A percentile compares a stretch with the other conserved stretches of the same genome.
phyloP scores from a whole-genome alignment of 2,797 vertebrate species.

The Mastacembelus armatus region DNA sequence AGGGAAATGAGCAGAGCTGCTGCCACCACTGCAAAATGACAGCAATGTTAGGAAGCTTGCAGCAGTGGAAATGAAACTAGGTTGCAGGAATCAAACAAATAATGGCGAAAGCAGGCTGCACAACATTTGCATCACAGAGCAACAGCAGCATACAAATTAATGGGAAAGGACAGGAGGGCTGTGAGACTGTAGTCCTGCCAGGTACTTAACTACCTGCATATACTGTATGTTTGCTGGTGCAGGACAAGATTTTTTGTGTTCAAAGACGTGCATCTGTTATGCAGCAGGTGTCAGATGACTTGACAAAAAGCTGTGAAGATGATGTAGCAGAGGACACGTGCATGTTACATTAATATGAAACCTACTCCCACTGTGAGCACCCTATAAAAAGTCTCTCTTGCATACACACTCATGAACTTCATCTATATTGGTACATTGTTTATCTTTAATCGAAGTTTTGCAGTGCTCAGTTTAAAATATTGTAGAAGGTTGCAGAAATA shows the following conservation, averaged over 20 bases:
- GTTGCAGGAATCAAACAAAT: conserved; percentile 47
- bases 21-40: conserved; percentile 43
- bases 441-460: conserved; percentile 9
- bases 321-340: conserved; percentile 21
- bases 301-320: conserved; percentile 8
- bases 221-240: conserved; percentile 26
- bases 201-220: conserved; percentile 50
- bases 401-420: neutral
- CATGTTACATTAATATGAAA: neutral
- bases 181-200: conserved; percentile 25
- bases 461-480: conserved; percentile 26
- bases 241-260: conserved; percentile 7
- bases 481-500: conserved; percentile 15
- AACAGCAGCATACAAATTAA: neutral
- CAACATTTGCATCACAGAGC: conserved; percentile 23
- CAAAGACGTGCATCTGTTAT: neutral
- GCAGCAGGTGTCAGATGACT: too few relatives aligned
- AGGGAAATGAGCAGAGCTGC: conserved; percentile 42
- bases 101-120: conserved; percentile 12
- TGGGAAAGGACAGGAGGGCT: too few relatives aligned
- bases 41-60: conserved; percentile 45
- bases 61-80: conserved; percentile 60
- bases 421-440: neutral
- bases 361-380: conserved; percentile 1
- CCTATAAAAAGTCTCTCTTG: neutral